Percentiles rank a stretch among this genome's conserved stretches.
Evolutionary conservation across 2,113 vertebrate genomes (phyloP).

Genomic region (Lichenostomus cassidix): DNA sequence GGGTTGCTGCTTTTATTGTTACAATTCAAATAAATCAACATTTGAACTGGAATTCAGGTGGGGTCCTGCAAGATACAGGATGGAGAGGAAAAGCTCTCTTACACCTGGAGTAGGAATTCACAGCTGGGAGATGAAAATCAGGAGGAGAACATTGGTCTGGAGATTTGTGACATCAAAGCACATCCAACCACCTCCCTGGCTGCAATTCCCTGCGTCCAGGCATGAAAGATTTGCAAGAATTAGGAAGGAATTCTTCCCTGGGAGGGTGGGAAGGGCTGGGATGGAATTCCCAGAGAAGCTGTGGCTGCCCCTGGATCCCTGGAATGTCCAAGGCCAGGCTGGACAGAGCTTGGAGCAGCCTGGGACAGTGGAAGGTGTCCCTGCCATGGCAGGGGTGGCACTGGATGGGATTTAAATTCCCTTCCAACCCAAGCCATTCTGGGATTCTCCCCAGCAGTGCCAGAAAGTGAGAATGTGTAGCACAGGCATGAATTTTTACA

Average conservation of each 20-base stretch:
- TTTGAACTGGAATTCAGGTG: neutral
- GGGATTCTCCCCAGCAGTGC: neutral
- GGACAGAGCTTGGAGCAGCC: neutral
- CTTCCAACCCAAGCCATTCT: neutral
- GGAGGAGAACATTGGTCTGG: neutral
- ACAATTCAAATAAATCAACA: neutral
- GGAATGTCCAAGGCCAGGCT: neutral
- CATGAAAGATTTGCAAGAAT: neutral
- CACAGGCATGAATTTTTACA: too few relatives aligned
- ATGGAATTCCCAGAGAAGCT: neutral
- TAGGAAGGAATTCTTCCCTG: accelerated
- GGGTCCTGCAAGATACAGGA: neutral
- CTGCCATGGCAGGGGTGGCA: neutral
- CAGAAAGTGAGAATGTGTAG: neutral
- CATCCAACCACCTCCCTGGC: neutral
- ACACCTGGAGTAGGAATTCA: neutral
- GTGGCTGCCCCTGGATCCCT: neutral
- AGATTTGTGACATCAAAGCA: neutral
- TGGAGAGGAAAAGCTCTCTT: neutral
- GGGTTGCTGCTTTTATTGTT: neutral
- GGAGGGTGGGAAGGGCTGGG: neutral
- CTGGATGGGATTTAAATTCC: accelerated
- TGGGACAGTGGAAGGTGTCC: neutral
- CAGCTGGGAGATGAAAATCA: neutral
- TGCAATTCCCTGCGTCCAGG: accelerated